Conservation (phyloP, 1,140 invertebrate species). For the Bombus vancouverensis region DNA sequence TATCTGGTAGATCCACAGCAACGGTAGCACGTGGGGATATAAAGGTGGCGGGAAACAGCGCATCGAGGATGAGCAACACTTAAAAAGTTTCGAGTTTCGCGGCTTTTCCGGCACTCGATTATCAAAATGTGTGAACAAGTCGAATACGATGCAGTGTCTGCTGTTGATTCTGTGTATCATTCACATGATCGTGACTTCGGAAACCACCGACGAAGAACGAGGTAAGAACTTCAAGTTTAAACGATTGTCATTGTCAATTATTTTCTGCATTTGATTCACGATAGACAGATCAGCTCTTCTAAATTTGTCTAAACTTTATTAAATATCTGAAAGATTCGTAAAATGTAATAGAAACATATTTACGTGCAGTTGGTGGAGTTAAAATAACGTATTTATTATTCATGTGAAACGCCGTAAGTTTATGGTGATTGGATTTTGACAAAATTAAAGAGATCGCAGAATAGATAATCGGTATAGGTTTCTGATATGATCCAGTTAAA, state of each 20-base stretch:
- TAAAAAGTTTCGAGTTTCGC: slow-evolving; percentile 22
- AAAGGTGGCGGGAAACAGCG: slow-evolving; percentile 33
- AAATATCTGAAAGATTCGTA: background rate
- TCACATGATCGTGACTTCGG: slow-evolving; percentile 30
- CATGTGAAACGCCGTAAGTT: background rate
- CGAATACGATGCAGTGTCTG: slow-evolving; percentile 62
- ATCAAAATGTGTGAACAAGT: slow-evolving; percentile 61
- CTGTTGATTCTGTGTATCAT: slow-evolving; percentile 60
- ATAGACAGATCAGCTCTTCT: background rate
- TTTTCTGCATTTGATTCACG: background rate
- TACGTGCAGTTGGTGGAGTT: background rate
- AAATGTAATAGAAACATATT: background rate
- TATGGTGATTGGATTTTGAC: background rate
- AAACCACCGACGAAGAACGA: slow-evolving; percentile 50
- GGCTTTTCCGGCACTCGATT: slow-evolving; percentile 4
- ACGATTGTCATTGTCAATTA: background rate
- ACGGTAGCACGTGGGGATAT: background rate
- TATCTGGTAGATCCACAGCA: background rate
- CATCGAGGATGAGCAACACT: slow-evolving; percentile 11
- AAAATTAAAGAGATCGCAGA: background rate
- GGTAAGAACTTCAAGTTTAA: slow-evolving; percentile 47
- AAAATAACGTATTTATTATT: background rate
- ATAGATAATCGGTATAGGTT: background rate
- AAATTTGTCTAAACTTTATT: background rate
- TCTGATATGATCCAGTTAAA: background rate